These are phyloP conservation scores for Orgyia antiqua DNA, from an alignment of 2,888 invertebrate genomes.

Conservation along the genomic window DNA sequence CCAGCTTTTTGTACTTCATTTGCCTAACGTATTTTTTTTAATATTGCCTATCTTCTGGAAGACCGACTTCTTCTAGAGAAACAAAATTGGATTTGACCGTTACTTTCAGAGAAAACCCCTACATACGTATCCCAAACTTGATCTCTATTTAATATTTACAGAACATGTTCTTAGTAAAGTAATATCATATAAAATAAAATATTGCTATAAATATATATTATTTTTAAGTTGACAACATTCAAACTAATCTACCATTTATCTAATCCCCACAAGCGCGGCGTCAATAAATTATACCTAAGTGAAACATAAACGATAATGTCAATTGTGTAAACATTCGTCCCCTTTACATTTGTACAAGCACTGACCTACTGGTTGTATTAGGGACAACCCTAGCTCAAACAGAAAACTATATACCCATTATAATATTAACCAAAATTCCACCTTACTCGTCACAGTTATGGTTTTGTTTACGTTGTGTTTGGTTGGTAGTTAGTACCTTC, in stretches of 20 bases:
- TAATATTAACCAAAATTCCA: slow-evolving; percentile 9
- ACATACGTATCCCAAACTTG: no score
- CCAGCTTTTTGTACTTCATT: no score
- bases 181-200: no score
- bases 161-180: no score
- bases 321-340: slow-evolving; percentile 55
- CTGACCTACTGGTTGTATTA: slow-evolving; percentile 55
- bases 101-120: no score
- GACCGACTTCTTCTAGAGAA: no score
- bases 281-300: slow-evolving; percentile 67
- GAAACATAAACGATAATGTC: slow-evolving; percentile 71
- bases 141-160: no score
- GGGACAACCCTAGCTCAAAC: slow-evolving; percentile 37
- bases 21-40: no score
- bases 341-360: slow-evolving; percentile 62
- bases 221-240: slow-evolving; percentile 7
- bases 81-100: no score
- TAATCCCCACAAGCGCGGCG: slow-evolving; percentile 35
- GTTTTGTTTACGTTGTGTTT: slow-evolving; percentile 5
- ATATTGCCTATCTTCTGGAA: no score
- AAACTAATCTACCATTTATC: slow-evolving; percentile 28
- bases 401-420: slow-evolving; percentile 17
- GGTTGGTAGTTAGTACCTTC: slow-evolving; percentile 22
- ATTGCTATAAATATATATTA: background rate
- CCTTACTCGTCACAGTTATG: no score